Conservation (phyloP, 2,113 vertebrate species). For the Leuciscus idus region DNA sequence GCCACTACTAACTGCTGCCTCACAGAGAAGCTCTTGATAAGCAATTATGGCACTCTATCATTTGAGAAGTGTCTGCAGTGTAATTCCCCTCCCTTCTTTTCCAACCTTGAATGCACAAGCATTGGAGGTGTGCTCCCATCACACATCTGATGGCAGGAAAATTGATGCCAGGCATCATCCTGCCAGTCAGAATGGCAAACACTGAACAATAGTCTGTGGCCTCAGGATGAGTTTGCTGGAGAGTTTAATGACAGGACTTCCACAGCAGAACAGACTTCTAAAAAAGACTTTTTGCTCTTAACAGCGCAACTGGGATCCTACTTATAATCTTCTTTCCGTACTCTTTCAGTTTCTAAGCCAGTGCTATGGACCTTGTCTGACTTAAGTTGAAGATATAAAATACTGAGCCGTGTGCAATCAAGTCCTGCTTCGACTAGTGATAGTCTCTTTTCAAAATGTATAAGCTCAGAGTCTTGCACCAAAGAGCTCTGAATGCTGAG, state of each 20-base stretch:
- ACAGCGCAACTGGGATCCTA: background rate
- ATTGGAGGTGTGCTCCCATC: background rate
- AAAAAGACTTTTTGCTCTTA: background rate
- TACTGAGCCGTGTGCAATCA: background rate
- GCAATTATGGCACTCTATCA: background rate
- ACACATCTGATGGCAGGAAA: slow-evolving; percentile 15
- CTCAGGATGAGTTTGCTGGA: background rate
- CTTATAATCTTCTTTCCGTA: background rate
- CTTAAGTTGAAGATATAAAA: background rate
- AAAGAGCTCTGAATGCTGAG: background rate
- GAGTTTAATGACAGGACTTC: background rate
- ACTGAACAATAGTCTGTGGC: background rate
- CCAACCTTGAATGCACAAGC: background rate
- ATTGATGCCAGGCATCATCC: background rate
- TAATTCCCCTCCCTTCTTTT: background rate
- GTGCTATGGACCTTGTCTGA: background rate
- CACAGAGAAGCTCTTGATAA: background rate
- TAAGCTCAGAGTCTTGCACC: background rate
- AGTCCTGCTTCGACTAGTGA: background rate
- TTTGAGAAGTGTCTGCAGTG: slow-evolving; percentile 4
- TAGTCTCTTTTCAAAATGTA: background rate
- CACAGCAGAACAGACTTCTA: background rate
- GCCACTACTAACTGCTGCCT: background rate
- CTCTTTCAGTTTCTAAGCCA: background rate
- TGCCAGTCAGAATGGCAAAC: slow-evolving; percentile 4